Conservation (phyloP, 1,140 invertebrate species). For the Apis mellifera region DNA sequence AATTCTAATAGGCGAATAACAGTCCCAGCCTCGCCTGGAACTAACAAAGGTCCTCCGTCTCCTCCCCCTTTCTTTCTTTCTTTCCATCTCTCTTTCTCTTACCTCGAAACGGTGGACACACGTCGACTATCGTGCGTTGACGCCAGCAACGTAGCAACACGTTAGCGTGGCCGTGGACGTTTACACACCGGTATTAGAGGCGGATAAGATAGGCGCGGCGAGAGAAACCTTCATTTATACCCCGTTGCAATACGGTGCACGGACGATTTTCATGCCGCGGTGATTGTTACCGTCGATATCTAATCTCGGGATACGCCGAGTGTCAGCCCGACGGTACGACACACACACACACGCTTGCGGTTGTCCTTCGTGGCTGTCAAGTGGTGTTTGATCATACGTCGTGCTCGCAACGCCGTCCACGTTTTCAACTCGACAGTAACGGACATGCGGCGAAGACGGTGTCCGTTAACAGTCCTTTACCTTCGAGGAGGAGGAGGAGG, state of each 20-base stretch:
- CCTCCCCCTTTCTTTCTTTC: neutral
- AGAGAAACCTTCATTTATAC: constrained; percentile 37
- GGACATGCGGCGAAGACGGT: constrained; percentile 27
- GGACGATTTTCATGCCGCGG: constrained; percentile 36
- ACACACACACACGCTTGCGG: constrained; percentile 47
- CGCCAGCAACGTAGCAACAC: neutral
- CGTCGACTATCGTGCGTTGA: too few relatives aligned
- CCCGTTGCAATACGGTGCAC: constrained; percentile 22
- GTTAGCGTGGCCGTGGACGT: constrained; percentile 18
- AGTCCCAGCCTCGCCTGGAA: neutral
- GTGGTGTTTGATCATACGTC: constrained; percentile 54
- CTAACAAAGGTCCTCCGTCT: constrained; percentile 23
- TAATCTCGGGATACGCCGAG: constrained; percentile 45
- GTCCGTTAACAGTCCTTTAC: neutral
- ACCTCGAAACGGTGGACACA: neutral
- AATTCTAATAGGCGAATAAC: constrained; percentile 38
- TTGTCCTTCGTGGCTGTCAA: constrained; percentile 51
- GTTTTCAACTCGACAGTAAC: constrained; percentile 49
- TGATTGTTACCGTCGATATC: constrained; percentile 59
- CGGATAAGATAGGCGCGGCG: constrained; percentile 38
- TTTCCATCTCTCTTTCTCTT: neutral
- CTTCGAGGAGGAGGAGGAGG: too few relatives aligned
- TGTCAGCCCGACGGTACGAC: constrained; percentile 49
- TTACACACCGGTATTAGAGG: constrained; percentile 45
- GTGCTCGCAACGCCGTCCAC: constrained; percentile 27